Evolutionary conservation across 2,797 vertebrate genomes (phyloP).

Genomic region (Amphiprion clarkii): DNA sequence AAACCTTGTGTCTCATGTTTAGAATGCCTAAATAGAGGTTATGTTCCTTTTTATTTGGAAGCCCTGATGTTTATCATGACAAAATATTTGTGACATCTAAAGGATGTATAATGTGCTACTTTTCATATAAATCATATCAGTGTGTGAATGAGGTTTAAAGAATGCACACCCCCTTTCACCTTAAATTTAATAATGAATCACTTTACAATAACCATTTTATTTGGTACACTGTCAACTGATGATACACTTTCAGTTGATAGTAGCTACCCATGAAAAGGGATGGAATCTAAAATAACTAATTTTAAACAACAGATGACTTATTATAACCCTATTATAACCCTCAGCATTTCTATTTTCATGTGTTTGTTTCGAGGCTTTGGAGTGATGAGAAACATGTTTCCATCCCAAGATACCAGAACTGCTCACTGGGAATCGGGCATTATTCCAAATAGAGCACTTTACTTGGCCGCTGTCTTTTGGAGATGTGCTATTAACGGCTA

Average conservation of each 20-base stretch:
- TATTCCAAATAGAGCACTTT: conserved; percentile 69
- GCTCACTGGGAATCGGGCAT: conserved; percentile 61
- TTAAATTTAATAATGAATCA: conserved; percentile 63
- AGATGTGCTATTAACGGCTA: conserved; percentile 70
- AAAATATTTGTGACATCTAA: conserved; percentile 59
- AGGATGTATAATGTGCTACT: conserved; percentile 39
- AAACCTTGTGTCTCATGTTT: conserved; percentile 58
- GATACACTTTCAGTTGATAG: conserved; percentile 28
- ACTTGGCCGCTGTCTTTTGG: conserved; percentile 53
- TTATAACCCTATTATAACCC: conserved; percentile 33
- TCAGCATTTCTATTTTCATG: conserved; percentile 39
- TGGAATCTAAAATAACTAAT: conserved; percentile 44
- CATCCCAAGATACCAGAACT: conserved; percentile 61
- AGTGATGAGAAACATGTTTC: conserved; percentile 70
- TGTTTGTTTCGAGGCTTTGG: conserved; percentile 30
- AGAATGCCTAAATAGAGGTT: conserved; percentile 56
- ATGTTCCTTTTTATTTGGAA: conserved; percentile 58
- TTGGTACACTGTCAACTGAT: conserved; percentile 24
- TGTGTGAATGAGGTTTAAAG: conserved; percentile 57
- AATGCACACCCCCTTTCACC: conserved; percentile 35
- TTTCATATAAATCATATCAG: conserved; percentile 57
- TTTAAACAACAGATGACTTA: conserved; percentile 50
- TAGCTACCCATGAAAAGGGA: conserved; percentile 6
- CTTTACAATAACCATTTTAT: conserved; percentile 32
- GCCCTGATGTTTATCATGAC: conserved; percentile 51